Evolutionary conservation across 2,888 invertebrate genomes (phyloP).

Genomic region (Epinotia bilunana): DNA sequence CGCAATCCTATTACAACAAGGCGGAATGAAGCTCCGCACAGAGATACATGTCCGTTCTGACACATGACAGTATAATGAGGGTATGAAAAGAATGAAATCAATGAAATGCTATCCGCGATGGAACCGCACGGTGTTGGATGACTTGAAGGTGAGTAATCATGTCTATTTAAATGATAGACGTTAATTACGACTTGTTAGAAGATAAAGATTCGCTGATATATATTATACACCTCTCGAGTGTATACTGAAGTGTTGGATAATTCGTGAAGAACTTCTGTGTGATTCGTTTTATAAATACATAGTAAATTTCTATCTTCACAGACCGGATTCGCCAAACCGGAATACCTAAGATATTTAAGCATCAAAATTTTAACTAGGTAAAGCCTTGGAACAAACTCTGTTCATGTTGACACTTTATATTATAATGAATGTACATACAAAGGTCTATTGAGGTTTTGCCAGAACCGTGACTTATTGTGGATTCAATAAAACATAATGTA

Average conservation of each 20-base stretch:
- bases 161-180: slow-evolving; percentile 26
- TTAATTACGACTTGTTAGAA: slow-evolving; percentile 14
- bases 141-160: slow-evolving; percentile 28
- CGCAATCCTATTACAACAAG: slow-evolving; percentile 54
- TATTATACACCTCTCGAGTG: neutral
- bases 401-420: neutral
- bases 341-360: neutral
- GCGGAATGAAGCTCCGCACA: slow-evolving; percentile 50
- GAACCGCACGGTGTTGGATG: slow-evolving; percentile 32
- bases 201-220: neutral
- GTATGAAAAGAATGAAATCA: slow-evolving; percentile 42
- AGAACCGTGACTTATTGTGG: neutral
- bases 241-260: neutral
- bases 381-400: neutral
- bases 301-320: no score
- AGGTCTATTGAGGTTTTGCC: neutral
- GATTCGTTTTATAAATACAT: neutral
- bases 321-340: no score
- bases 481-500: neutral
- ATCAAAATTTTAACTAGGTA: neutral
- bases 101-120: slow-evolving; percentile 36
- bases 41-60: slow-evolving; percentile 44
- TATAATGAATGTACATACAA: neutral
- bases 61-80: slow-evolving; percentile 43
- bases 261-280: neutral